Base-by-base conservation (phyloP, 2,113 vertebrate species). In the Anthoscopus minutus region DNA sequence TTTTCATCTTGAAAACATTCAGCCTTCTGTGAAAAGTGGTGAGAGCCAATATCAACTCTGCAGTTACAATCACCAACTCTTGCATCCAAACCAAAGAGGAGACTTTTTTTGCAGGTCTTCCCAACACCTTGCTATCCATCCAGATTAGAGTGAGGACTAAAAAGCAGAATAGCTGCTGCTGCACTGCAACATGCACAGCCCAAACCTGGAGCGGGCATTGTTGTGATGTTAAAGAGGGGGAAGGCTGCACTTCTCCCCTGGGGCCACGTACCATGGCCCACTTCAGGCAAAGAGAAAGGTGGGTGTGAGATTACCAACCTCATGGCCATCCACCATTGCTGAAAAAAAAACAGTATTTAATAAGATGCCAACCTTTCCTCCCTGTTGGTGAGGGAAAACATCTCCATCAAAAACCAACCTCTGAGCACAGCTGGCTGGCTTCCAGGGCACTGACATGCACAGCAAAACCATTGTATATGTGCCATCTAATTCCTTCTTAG, bases 161-260 rank as follows among this genome's bases (percentile, higher is more conserved):
- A 27, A 61, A 67, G 53, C 3, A 84, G 51, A 81, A 71, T 1
- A 76, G 56, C 21, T 62, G 27, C 7, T n/a, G 16, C 27, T 48
- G 60, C 81, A 54, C 6, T 44, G 14, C 27, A 76, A 15, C 0
- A 0, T 4, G n/a, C 17, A 54, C n/a, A 40, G 76, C 23, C 31
- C 66, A 60, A 77, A 73, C 15, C 33, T 38, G 40, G 24, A 51
- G 28, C 4, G 18, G 66, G 62, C 2, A 0, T 2, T 17, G 30
- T 3, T 27, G 56, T 0, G 0, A 42, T 3, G 37, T 17, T 24
- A 2, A 71, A 67, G 62, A 28, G 23, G 10, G 74, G 42, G 40
- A 42, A 13, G 22, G 17, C 30, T 44, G 44, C 38, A 42, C 33
- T 38, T 40, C 48, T 76, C 58, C 48, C 33, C 53, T 47, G 19